Percentiles rank a stretch among this genome's conserved stretches.
Evolutionary conservation across 2,113 vertebrate genomes (phyloP).

Genomic region (Microcebus griseorufus): DNA sequence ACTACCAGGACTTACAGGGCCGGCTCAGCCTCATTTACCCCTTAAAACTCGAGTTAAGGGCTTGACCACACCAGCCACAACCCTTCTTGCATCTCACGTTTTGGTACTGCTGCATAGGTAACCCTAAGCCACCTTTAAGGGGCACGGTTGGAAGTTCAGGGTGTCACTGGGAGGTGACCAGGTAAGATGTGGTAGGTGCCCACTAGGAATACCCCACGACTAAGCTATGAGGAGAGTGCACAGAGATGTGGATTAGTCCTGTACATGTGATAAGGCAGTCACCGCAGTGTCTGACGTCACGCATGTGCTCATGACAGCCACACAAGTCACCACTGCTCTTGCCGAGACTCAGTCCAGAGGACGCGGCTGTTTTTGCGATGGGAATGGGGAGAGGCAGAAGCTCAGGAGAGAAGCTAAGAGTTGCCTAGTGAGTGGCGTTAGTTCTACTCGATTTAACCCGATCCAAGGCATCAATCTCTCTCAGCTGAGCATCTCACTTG

Average conservation of each 20-base stretch:
- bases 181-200: rapidly evolving
- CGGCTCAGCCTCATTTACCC: too few relatives aligned
- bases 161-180: background rate
- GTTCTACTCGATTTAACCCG: too few relatives aligned
- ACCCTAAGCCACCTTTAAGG: too few relatives aligned
- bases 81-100: background rate
- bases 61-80: background rate
- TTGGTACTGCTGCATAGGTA: rapidly evolving
- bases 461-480: background rate
- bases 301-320: rapidly evolving
- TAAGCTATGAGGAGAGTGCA: background rate
- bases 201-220: background rate
- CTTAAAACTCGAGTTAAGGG: too few relatives aligned
- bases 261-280: background rate
- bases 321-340: too few relatives aligned
- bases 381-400: background rate
- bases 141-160: rapidly evolving
- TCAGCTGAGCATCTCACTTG: background rate
- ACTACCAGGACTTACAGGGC: rapidly evolving
- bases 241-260: rapidly evolving
- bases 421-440: rapidly evolving
- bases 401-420: background rate
- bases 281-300: rapidly evolving
- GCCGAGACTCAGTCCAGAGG: background rate
- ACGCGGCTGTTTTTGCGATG: rapidly evolving